Percentiles rank a stretch among this genome's conserved stretches.
Conservation (phyloP, 1,140 invertebrate species). For the Adelges cooleyi region DNA sequence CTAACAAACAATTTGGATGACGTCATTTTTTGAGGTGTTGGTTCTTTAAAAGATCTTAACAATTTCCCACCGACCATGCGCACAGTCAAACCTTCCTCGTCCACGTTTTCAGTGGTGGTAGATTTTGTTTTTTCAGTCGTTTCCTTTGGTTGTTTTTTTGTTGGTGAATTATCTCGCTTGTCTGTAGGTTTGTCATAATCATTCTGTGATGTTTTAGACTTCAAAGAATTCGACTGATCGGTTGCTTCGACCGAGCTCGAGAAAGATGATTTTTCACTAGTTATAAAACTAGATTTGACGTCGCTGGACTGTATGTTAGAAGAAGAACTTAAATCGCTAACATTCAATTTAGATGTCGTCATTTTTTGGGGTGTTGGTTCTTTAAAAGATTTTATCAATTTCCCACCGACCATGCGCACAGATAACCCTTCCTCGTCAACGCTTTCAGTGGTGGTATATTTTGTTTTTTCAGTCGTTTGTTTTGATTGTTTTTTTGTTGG, state of each 20-base stretch:
- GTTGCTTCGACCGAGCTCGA: not conserved
- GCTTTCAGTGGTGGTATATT: not conserved
- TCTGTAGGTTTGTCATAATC: too few relatives aligned
- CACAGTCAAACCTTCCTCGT: constrained; percentile 18
- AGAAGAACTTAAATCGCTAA: not conserved
- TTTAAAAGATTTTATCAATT: not conserved
- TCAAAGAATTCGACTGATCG: not conserved
- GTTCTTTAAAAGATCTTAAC: constrained; percentile 9
- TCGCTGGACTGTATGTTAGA: not conserved
- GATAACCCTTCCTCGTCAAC: not conserved
- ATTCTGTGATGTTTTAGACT: not conserved
- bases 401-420: constrained; percentile 1
- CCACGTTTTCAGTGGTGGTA: too few relatives aligned
- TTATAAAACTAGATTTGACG: not conserved
- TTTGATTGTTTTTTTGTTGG: not conserved
- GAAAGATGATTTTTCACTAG: not conserved
- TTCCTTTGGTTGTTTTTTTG: too few relatives aligned
- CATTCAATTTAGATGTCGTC: not conserved
- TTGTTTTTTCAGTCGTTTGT: not conserved
- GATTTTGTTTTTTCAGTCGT: not conserved
- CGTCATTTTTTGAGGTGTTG: not conserved
- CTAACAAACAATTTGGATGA: not conserved
- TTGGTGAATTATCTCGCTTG: too few relatives aligned
- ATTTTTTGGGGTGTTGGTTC: too few relatives aligned
- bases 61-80: constrained; percentile 32